Base-by-base conservation (phyloP, 2,888 invertebrate species). In the Alloscopus bannaensis region DNA sequence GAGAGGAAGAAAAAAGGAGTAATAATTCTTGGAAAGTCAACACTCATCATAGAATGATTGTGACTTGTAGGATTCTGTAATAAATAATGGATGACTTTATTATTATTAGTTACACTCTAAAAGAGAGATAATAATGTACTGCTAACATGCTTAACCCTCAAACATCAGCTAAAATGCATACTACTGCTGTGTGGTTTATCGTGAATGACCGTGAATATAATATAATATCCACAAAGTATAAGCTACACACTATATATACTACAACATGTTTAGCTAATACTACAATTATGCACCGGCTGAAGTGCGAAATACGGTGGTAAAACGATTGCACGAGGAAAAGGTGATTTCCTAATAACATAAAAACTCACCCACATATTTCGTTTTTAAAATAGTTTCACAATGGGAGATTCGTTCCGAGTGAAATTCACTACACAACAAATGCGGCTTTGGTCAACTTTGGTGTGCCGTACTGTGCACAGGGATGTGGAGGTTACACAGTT, bases 221-320 rank as follows among this genome's bases (percentile, higher is more conserved):
- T 69, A 29, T 64, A 45, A 73, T 57, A 40, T 62, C 72, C 36
- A 57, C 22, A 18, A 42, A 16, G 13, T 16, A 45, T 57, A 18
- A 28, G 13, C 70, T 60, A 66, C 60, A 66, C 72, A 57, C 60
- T 3, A 59, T 52, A 50, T 59, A 66, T 65, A 65, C 72, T 59
- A 66, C 52, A 66, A 31, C 24, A 60, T 24, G 24, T 52, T 28
- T 57, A 73, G 42, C 47, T 59, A 52, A 0, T 45, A 20, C 45
- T 57, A 57, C 31, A 50, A 62, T 24, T 64, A 73, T 66, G 75
- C 75, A 75, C 75, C 75, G 66, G 75, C 66, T 75, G 75, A 66
- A 45, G 75, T 60, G 50, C 71, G 71, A n/a, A n/a, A 52, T 31
- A 59, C 66, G 66, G 75, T 75, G 66, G 66, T 75, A 66, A 66